Base-by-base conservation (phyloP, 2,888 invertebrate species). In the Rhimphoctona megacephalus region DNA sequence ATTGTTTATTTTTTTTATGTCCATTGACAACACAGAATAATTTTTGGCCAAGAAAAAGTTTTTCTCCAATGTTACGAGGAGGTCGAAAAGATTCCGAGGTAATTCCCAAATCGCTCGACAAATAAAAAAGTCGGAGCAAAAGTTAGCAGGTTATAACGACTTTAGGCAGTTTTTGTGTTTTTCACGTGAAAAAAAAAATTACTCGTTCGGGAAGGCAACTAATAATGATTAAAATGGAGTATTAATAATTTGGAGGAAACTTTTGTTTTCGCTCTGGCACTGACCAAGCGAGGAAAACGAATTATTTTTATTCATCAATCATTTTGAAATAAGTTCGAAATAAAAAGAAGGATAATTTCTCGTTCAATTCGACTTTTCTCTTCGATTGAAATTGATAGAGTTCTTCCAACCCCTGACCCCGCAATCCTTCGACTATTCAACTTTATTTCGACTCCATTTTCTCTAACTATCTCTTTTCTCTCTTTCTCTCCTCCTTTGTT, bases 391-490 rank as follows among this genome's bases (percentile, higher is more conserved):
- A 54, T 54, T 73, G 22, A 70, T 49, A 19, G 46, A 49, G 36
- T 36, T 54, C 25, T 22, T 30, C 39, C 25, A 57, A 9, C 25
- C 11, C 2, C 25, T 25, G 25, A 22, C 9, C 22, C 25, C 3
- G 9, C 52, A 17, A 39, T 22, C 57, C 74, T 33, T 39, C 14
- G 22, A 25, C 36, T 33, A 43, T 74, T 74, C 22, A 74, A 36
- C 69, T 61, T 46, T 74, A 69, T 81, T 78, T 82, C 49, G 19
- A 25, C 49, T 19, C n/a, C 54, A 36, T 73, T 57, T 72, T 67
- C 30, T 67, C 49, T 49, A 57, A 36, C 25, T 49, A 14, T 17
- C 25, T 39, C n/a, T 25, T 7, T 19, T 33, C 30, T 30, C 43
- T 54, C 33, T 54, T 25, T 43, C 39, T 39, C 61, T 49, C 22